A percentile compares a stretch with the other conserved stretches of the same genome.
Evolutionary conservation across 1,140 invertebrate species (phyloP).

Genomic region (Pararge aegeria): DNA sequence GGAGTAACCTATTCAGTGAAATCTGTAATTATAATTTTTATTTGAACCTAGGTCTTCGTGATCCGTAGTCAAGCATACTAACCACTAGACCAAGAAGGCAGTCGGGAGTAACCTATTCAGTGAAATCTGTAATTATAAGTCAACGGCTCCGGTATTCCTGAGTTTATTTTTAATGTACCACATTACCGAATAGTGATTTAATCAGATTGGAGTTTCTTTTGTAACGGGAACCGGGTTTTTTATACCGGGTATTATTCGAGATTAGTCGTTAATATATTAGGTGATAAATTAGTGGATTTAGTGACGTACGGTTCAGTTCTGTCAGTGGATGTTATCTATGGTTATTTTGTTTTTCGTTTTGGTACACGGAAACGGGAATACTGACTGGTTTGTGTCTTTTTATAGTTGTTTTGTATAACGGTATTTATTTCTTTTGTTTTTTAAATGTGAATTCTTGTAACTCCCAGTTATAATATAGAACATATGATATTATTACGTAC

Average conservation of each 20-base stretch:
- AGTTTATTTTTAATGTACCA: slow-evolving; percentile 30
- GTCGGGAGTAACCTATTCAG: not conserved
- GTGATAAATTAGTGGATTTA: slow-evolving; percentile 34
- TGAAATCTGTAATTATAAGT: slow-evolving; percentile 10
- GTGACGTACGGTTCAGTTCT: slow-evolving; percentile 37
- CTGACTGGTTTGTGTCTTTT: not conserved
- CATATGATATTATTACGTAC: too few relatives aligned
- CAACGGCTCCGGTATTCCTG: slow-evolving; percentile 31
- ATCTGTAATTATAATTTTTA: slow-evolving; percentile 4
- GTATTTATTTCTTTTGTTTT: not conserved
- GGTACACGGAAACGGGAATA: not conserved
- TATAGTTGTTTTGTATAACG: not conserved
- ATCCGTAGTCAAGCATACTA: too few relatives aligned
- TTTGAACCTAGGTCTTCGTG: too few relatives aligned
- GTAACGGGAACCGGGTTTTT: slow-evolving; percentile 26
- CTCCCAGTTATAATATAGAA: too few relatives aligned
- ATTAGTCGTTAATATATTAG: slow-evolving; percentile 38
- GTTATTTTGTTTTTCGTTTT: slow-evolving; percentile 6
- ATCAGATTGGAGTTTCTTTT: slow-evolving; percentile 27
- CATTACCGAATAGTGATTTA: slow-evolving; percentile 21
- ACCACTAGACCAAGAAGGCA: too few relatives aligned
- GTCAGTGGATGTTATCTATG: slow-evolving; percentile 29
- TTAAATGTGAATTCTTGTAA: too few relatives aligned
- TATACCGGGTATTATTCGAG: slow-evolving; percentile 30
- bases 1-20: not conserved